These are phyloP conservation scores for Trachelus stipa DNA, from an alignment of 2,888 invertebrate genomes.

Conservation along the genomic window DNA sequence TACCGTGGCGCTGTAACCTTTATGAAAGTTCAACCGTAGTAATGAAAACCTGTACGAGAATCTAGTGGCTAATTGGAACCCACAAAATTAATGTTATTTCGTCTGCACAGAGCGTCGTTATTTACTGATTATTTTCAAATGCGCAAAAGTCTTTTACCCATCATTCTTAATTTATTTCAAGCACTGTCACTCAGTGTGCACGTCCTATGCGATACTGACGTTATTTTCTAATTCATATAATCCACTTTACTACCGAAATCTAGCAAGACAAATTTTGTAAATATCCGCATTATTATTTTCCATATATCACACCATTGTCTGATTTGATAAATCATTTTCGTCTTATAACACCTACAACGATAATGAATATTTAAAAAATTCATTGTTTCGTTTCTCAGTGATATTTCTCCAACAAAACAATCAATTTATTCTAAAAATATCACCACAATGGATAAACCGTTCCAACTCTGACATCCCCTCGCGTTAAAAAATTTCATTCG, in stretches of 20 bases:
- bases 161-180: neutral
- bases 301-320: neutral
- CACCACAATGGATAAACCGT: neutral
- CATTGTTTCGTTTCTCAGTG: neutral
- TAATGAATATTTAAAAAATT: neutral
- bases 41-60: neutral
- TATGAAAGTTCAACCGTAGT: neutral
- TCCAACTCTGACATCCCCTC: no score
- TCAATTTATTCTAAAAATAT: neutral
- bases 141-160: neutral
- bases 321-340: neutral
- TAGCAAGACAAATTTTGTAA: neutral
- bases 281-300: neutral
- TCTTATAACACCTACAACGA: neutral
- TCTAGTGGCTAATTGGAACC: neutral
- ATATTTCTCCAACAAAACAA: neutral
- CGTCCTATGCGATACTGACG: no score
- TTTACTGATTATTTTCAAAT: neutral
- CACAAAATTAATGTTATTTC: neutral
- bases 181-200: neutral
- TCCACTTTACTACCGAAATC: no score
- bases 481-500: neutral
- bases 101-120: neutral
- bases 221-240: no score
- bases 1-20: no score